Conservation (phyloP, 2,797 vertebrate species). For the Clarias pachynema region DNA sequence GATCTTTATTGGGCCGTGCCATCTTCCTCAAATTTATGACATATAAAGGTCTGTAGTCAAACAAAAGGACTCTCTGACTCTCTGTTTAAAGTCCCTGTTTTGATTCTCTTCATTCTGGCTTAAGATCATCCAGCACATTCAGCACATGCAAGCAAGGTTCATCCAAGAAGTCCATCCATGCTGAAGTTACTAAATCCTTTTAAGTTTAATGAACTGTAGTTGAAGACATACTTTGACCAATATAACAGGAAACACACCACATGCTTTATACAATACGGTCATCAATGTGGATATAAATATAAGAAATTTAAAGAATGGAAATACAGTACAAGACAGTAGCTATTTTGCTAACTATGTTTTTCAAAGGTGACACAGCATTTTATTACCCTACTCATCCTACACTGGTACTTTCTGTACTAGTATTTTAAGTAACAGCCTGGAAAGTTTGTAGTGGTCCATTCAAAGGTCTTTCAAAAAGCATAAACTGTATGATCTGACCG, state of each 20-base stretch:
- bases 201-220: slow-evolving; percentile 30
- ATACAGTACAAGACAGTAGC: not conserved
- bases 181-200: slow-evolving; percentile 33
- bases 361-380: not conserved
- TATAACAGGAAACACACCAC: not conserved
- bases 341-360: not conserved
- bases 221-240: slow-evolving; percentile 35
- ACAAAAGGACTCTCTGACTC: slow-evolving; percentile 23
- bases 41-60: not conserved
- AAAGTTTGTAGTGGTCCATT: not conserved
- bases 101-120: slow-evolving; percentile 57
- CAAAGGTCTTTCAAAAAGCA: not conserved
- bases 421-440: slow-evolving; percentile 13
- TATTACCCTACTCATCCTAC: not conserved
- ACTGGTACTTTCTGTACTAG: not conserved
- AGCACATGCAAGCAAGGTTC: slow-evolving; percentile 51
- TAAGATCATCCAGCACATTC: slow-evolving; percentile 62
- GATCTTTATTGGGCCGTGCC: slow-evolving; percentile 19
- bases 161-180: not conserved
- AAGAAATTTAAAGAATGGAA: not conserved
- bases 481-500: not conserved
- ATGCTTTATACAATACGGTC: not conserved
- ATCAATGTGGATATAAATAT: not conserved
- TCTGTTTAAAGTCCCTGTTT: slow-evolving; percentile 57
- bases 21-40: slow-evolving; percentile 9